phyloP scores from a whole-genome alignment of 2,797 vertebrate species.

The Apodemus agrarius region DNA sequence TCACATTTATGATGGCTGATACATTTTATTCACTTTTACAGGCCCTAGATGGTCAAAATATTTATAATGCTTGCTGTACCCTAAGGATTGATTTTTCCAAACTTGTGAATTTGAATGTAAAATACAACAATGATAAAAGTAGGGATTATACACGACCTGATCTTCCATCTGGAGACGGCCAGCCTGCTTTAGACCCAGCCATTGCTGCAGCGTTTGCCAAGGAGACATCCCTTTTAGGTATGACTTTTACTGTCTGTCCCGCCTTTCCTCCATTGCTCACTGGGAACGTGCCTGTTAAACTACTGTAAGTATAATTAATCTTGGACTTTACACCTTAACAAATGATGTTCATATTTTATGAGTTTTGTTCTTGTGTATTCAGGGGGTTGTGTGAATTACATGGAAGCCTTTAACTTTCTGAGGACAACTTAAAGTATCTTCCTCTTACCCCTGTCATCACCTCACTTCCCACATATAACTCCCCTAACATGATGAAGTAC shows the following conservation, averaged over 20 bases:
- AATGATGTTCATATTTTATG: neutral
- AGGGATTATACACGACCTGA: constrained; percentile 98
- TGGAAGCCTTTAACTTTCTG: neutral
- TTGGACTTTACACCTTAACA: neutral
- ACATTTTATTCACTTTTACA: constrained; percentile 82
- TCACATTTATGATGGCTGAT: constrained; percentile 67
- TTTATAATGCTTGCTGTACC: constrained; percentile 99
- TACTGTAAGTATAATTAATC: constrained; percentile 49
- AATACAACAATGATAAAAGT: constrained; percentile 99
- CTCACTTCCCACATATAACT: neutral
- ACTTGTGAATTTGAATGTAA: constrained; percentile 98
- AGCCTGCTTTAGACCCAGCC: constrained; percentile 93
- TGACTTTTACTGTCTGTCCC: constrained; percentile 82
- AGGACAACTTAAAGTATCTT: constrained; percentile 12
- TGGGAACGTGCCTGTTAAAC: constrained; percentile 36
- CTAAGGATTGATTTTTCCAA: constrained; percentile 99
- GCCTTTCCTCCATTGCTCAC: constrained; percentile 47
- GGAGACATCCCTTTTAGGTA: constrained; percentile 98
- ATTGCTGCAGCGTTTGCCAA: constrained; percentile 96
- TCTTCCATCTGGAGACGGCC: constrained; percentile 97
- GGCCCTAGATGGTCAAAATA: constrained; percentile 98
- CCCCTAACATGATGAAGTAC: constrained; percentile 26
- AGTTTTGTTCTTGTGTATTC: constrained; percentile 33
- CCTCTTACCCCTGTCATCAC: neutral
- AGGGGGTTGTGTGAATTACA: constrained; percentile 8